Conservation (phyloP, 2,888 invertebrate species). For the Dryobota labecula region DNA sequence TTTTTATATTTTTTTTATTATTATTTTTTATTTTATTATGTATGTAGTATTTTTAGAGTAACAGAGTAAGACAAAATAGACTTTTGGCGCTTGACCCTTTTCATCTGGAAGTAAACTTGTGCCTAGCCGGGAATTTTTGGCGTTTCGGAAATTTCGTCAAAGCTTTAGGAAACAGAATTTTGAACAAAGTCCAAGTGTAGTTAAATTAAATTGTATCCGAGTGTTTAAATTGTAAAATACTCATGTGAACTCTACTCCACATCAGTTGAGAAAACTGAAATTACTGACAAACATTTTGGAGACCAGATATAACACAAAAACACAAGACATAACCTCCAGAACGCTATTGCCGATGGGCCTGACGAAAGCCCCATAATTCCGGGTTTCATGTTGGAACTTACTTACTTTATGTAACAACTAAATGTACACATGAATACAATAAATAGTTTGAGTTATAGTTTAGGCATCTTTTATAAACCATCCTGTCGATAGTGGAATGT, state of each 20-base stretch:
- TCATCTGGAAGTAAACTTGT: not conserved
- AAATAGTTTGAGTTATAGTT: no score
- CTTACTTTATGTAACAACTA: no score
- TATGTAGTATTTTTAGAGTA: not conserved
- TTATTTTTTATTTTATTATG: no score
- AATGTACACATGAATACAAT: no score
- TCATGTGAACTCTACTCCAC: conserved; percentile 14
- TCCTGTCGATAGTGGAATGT: no score
- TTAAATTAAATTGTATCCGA: conserved; percentile 17
- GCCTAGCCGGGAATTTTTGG: not conserved
- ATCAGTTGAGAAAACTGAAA: conserved; percentile 15
- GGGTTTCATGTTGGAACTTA: no score
- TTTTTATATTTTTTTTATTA: no score
- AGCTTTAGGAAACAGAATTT: not conserved
- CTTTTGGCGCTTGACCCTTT: not conserved
- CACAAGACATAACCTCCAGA: no score
- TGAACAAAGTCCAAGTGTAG: not conserved
- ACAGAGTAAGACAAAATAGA: not conserved
- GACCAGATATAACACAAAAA: no score
- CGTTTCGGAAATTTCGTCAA: not conserved
- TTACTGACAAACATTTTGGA: not conserved
- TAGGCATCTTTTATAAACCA: no score
- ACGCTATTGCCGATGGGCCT: no score
- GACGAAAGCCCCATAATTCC: no score
- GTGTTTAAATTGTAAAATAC: conserved; percentile 25